Evolutionary conservation across 1,140 invertebrate species (phyloP).

Genomic region (Pantala flavescens): DNA sequence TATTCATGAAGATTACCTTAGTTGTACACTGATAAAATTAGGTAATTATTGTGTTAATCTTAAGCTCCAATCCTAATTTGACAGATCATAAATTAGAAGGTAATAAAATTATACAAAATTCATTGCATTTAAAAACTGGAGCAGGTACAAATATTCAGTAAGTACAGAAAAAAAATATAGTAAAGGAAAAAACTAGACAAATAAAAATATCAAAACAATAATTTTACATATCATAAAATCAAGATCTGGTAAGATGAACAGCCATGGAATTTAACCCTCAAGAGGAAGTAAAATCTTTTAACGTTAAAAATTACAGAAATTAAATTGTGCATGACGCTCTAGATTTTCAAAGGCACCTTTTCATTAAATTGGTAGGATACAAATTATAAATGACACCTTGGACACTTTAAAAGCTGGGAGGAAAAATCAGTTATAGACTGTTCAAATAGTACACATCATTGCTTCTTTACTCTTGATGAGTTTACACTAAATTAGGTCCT

Average conservation of each 20-base stretch:
- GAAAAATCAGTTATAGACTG: too few species aligned
- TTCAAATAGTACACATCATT: too few species aligned
- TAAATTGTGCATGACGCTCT: background rate
- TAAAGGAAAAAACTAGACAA: background rate
- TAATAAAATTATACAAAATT: background rate
- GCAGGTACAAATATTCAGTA: background rate
- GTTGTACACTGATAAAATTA: background rate
- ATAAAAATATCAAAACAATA: background rate
- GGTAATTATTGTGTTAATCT: background rate
- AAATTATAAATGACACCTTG: background rate
- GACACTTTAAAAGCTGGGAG: too few species aligned
- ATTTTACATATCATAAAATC: background rate
- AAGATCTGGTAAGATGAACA: background rate
- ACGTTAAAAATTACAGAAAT: background rate
- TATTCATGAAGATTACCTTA: too few species aligned
- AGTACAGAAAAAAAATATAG: background rate
- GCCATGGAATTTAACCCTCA: background rate
- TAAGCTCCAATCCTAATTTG: background rate
- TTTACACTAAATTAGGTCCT: background rate
- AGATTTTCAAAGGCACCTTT: background rate
- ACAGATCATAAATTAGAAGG: background rate
- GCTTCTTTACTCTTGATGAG: too few species aligned
- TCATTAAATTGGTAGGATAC: background rate
- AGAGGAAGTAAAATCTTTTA: background rate
- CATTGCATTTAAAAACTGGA: background rate